These are phyloP conservation scores for Ganaspis brasiliensis DNA, from an alignment of 2,888 invertebrate genomes.

Conservation along the genomic window DNA sequence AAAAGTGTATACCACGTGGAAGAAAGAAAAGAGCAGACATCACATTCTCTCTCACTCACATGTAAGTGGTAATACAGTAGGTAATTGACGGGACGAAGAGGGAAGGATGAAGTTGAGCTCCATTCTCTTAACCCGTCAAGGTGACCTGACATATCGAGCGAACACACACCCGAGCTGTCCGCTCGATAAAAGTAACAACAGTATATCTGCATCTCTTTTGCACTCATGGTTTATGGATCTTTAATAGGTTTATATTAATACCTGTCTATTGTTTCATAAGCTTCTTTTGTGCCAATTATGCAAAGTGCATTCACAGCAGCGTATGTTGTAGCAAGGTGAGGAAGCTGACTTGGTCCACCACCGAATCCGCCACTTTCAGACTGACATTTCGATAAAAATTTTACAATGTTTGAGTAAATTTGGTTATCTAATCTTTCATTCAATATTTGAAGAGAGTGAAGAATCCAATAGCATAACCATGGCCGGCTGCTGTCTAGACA, in stretches of 20 bases:
- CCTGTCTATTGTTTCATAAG: slow-evolving; percentile 94
- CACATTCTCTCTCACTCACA: too few species aligned
- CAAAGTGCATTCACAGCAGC: slow-evolving; percentile 97
- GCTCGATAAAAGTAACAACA: too few species aligned
- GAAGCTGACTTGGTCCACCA: slow-evolving; percentile 95
- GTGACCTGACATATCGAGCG: too few species aligned
- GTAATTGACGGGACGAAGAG: too few species aligned
- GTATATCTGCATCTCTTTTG: too few species aligned
- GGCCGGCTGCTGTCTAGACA: slow-evolving; percentile 96
- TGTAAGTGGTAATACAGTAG: too few species aligned
- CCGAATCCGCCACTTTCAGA: slow-evolving; percentile 93
- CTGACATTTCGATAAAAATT: slow-evolving; percentile 88
- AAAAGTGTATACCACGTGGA: too few species aligned
- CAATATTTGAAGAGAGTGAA: slow-evolving; percentile 93
- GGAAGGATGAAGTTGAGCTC: too few species aligned
- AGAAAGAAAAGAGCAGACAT: too few species aligned
- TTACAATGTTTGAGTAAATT: slow-evolving; percentile 82
- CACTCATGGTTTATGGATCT: too few species aligned
- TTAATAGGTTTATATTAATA: slow-evolving; percentile 73
- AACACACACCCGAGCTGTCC: too few species aligned
- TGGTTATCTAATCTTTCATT: slow-evolving; percentile 84
- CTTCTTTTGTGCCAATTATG: slow-evolving; percentile 93
- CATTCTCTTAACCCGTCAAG: too few species aligned
- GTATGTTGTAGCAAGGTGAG: slow-evolving; percentile 98
- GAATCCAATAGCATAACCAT: slow-evolving; percentile 98